Conservation (phyloP, 1,140 invertebrate species). For the Sesamia nonagrioides region DNA sequence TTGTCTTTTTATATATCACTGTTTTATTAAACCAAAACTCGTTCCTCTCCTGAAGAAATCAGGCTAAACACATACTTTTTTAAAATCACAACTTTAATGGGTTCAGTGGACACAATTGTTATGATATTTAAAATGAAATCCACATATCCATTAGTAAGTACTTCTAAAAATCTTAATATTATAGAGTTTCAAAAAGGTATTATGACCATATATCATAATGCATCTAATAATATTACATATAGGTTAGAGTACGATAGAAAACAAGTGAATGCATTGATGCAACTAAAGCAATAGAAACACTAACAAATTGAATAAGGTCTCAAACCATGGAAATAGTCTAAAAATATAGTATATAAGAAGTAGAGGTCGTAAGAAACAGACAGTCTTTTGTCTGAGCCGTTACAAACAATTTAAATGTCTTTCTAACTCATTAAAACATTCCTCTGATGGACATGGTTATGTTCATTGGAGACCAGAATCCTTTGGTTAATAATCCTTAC, state of each 20-base stretch:
- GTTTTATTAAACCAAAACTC: background rate
- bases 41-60: background rate
- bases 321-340: background rate
- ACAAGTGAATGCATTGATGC: background rate
- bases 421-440: background rate
- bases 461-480: conserved; percentile 60
- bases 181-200: background rate
- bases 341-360: background rate
- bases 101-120: background rate
- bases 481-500: conserved; percentile 66
- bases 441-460: conserved; percentile 61
- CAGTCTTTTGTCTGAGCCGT: background rate
- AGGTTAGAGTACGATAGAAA: background rate
- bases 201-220: background rate
- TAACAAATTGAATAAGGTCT: background rate
- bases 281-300: background rate
- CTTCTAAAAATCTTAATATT: background rate
- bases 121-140: background rate
- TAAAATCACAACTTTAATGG: background rate
- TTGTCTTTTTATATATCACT: conserved; percentile 17
- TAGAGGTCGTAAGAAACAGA: no score
- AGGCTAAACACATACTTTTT: background rate
- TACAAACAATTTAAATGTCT: background rate
- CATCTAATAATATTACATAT: background rate
- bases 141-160: background rate